Conservation (phyloP, 2,888 invertebrate species). For the Anthrax anthrax region DNA sequence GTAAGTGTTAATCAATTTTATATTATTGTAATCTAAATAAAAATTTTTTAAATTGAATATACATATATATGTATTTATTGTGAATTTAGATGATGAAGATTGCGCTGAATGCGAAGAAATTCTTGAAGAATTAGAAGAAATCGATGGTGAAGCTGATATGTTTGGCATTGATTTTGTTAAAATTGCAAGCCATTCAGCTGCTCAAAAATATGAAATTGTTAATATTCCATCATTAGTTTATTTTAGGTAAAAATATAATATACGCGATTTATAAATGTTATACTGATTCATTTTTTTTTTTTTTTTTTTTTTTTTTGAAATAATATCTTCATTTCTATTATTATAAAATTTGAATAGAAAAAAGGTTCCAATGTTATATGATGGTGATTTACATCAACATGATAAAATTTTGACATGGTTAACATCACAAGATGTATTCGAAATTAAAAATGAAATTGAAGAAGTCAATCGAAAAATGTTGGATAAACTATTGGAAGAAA, state of each 20-base stretch:
- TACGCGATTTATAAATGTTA: no score
- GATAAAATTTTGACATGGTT: constrained; percentile 77
- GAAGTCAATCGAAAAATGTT: constrained; percentile 94
- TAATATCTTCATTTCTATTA: no score
- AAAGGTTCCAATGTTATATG: constrained; percentile 71
- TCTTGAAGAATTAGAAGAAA: constrained; percentile 77
- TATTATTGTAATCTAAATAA: neutral
- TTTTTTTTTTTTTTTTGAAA: no score
- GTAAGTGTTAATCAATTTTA: constrained; percentile 46
- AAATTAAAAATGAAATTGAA: constrained; percentile 91
- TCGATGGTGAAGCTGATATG: constrained; percentile 87
- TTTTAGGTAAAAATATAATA: constrained; percentile 42
- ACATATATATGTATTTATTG: neutral
- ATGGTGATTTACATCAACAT: constrained; percentile 77
- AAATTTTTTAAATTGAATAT: neutral
- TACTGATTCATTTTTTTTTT: no score
- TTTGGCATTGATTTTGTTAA: constrained; percentile 92
- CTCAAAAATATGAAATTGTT: constrained; percentile 66
- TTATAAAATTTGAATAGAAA: constrained; percentile 27
- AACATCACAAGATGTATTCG: constrained; percentile 87
- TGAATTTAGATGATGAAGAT: constrained; percentile 68
- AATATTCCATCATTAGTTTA: constrained; percentile 77
- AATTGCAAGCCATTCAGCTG: constrained; percentile 68
- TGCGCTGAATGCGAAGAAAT: constrained; percentile 87
- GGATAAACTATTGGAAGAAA: constrained; percentile 85